Conservation (phyloP, 2,888 invertebrate species). For the Melanostoma mellinum region DNA sequence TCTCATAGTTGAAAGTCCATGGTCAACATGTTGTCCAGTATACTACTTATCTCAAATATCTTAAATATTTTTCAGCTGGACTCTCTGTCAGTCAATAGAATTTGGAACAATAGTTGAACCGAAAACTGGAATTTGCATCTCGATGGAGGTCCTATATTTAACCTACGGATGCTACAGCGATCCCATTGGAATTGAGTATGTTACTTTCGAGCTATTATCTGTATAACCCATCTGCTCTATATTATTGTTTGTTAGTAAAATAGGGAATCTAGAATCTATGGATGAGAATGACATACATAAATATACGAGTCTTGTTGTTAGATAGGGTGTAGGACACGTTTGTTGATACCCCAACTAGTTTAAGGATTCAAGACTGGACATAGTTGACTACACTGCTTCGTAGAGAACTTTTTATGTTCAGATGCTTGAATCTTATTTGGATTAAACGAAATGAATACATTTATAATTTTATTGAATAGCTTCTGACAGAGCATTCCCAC, state of each 20-base stretch:
- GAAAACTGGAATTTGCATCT: slow-evolving; percentile 31
- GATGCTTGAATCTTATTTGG: too few species aligned
- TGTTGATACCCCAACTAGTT: neutral
- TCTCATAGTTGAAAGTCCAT: slow-evolving; percentile 10
- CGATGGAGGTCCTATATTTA: neutral
- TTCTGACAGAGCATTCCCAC: too few species aligned
- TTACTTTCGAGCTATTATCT: slow-evolving; percentile 7
- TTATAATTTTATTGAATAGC: too few species aligned
- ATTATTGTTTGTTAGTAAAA: neutral
- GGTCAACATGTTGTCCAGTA: slow-evolving; percentile 7
- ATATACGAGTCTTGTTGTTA: neutral
- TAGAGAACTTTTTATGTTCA: neutral
- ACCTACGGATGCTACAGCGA: slow-evolving; percentile 1
- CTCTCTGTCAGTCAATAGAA: slow-evolving; percentile 30
- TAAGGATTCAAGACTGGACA: slow-evolving; percentile 21
- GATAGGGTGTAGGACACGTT: neutral
- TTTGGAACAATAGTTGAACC: slow-evolving; percentile 29
- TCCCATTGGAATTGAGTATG: slow-evolving; percentile 13
- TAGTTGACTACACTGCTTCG: neutral
- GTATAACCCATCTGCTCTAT: slow-evolving; percentile 4
- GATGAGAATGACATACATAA: too few species aligned
- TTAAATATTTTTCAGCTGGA: slow-evolving; percentile 29
- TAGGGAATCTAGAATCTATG: too few species aligned
- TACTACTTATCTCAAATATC: neutral
- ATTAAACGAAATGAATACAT: too few species aligned